Percentiles rank a stretch among this genome's conserved stretches.
Conservation (phyloP, 64 coral and sea anemone genomes). For the Pachyseris speciosa region DNA sequence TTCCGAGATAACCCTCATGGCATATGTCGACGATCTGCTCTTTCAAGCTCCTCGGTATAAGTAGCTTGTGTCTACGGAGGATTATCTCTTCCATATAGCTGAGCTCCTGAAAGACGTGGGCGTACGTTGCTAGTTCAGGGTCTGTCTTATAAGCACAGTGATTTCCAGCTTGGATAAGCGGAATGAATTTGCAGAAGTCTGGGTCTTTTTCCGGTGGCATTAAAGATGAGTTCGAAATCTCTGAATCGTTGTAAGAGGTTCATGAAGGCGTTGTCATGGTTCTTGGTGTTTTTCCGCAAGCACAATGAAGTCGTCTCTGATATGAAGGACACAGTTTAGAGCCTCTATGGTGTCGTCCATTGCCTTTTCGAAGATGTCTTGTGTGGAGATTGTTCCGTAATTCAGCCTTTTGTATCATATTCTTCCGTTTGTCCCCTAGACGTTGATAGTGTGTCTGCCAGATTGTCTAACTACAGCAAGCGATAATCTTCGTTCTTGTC, state of each 20-base stretch:
- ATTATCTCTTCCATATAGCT: background rate
- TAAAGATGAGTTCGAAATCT: slow-evolving; percentile 54
- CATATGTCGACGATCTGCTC: background rate
- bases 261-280: slow-evolving; percentile 29
- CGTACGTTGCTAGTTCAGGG: background rate
- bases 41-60: background rate
- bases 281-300: slow-evolving; percentile 7
- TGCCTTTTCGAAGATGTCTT: slow-evolving; percentile 59
- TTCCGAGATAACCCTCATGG: slow-evolving; percentile 18
- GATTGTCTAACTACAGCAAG: slow-evolving; percentile 33
- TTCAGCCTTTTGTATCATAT: slow-evolving; percentile 64
- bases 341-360: slow-evolving; percentile 54
- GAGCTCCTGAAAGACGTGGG: background rate
- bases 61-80: background rate
- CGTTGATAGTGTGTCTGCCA: slow-evolving; percentile 35
- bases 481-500: slow-evolving; percentile 67
- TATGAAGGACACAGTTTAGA: slow-evolving; percentile 17
- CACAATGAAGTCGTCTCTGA: slow-evolving; percentile 63
- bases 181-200: background rate
- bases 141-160: background rate
- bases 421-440: slow-evolving; percentile 41
- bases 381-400: too few relatives aligned
- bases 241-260: slow-evolving; percentile 18
- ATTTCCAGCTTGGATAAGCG: background rate
- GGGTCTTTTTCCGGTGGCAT: background rate